phyloP scores from a whole-genome alignment of 2,888 invertebrate genomes.

The Leptopilina drosophilae region DNA sequence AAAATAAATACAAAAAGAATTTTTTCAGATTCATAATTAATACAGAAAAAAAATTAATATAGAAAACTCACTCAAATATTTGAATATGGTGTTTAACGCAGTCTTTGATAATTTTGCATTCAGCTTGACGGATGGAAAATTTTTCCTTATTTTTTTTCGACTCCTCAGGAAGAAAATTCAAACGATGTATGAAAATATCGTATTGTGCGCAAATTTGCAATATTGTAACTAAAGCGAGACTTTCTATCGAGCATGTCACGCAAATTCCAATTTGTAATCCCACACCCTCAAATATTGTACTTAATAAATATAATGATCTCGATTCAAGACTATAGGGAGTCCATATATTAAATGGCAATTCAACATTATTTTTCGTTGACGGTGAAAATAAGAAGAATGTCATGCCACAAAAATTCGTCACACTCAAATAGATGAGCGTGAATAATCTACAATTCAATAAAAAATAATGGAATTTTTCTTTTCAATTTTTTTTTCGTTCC shows the following conservation, averaged over 20 bases:
- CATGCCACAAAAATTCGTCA: neutral
- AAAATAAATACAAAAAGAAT: too few species aligned
- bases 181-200: slow-evolving; percentile 53
- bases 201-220: slow-evolving; percentile 57
- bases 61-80: neutral
- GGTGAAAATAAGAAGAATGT: neutral
- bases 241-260: slow-evolving; percentile 57
- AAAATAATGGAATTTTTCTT: too few species aligned
- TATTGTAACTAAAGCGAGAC: slow-evolving; percentile 57
- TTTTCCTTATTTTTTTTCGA: neutral
- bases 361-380: neutral
- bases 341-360: slow-evolving; percentile 56
- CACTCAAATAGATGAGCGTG: neutral
- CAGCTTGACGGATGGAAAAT: neutral
- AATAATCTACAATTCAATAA: neutral
- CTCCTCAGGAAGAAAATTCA: slow-evolving; percentile 35
- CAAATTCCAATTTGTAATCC: slow-evolving; percentile 51
- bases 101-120: slow-evolving; percentile 2
- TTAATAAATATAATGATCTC: slow-evolving; percentile 45
- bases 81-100: neutral
- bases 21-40: too few species aligned
- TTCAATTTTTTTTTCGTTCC: too few species aligned
- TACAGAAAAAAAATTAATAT: neutral
- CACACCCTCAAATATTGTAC: slow-evolving; percentile 55
- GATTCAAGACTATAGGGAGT: slow-evolving; percentile 53